A percentile compares a stretch with the other conserved stretches of the same genome.
Conservation (phyloP, 1,140 invertebrate species). For the Venustaconcha ellipsiformis region DNA sequence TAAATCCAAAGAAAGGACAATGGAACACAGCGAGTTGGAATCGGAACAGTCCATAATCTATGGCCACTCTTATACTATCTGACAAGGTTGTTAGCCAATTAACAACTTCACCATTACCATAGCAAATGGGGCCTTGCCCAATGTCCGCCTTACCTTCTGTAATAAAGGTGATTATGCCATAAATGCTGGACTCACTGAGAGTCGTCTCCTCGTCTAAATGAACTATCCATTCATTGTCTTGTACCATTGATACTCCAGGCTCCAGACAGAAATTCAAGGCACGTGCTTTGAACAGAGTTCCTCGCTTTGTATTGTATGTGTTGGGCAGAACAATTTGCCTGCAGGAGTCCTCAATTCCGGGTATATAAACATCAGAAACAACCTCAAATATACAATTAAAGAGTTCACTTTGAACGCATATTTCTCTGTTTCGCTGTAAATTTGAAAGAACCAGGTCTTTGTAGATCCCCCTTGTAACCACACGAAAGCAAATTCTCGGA, state of each 20-base stretch:
- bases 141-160: slow-evolving; percentile 92
- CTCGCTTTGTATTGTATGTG: slow-evolving; percentile 87
- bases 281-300: slow-evolving; percentile 93
- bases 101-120: slow-evolving; percentile 93
- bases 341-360: slow-evolving; percentile 78
- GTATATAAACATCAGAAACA: slow-evolving; percentile 91
- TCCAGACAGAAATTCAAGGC: slow-evolving; percentile 96
- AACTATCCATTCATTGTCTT: slow-evolving; percentile 94
- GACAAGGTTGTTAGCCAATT: slow-evolving; percentile 98
- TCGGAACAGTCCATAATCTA: slow-evolving; percentile 93
- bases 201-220: slow-evolving; percentile 97
- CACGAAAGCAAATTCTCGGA: slow-evolving; percentile 93
- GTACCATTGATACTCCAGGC: slow-evolving; percentile 84
- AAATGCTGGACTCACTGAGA: slow-evolving; percentile 86
- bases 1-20: slow-evolving; percentile 96
- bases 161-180: slow-evolving; percentile 95
- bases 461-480: slow-evolving; percentile 95
- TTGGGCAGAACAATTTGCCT: slow-evolving; percentile 88
- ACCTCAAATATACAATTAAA: slow-evolving; percentile 98
- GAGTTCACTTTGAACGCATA: slow-evolving; percentile 87
- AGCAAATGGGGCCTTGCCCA: slow-evolving; percentile 84
- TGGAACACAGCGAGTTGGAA: slow-evolving; percentile 94
- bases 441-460: slow-evolving; percentile 89
- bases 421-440: slow-evolving; percentile 87
- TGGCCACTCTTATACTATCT: slow-evolving; percentile 90